phyloP scores from a whole-genome alignment of 2,113 vertebrate genomes.

The Zonotrichia leucophrys region DNA sequence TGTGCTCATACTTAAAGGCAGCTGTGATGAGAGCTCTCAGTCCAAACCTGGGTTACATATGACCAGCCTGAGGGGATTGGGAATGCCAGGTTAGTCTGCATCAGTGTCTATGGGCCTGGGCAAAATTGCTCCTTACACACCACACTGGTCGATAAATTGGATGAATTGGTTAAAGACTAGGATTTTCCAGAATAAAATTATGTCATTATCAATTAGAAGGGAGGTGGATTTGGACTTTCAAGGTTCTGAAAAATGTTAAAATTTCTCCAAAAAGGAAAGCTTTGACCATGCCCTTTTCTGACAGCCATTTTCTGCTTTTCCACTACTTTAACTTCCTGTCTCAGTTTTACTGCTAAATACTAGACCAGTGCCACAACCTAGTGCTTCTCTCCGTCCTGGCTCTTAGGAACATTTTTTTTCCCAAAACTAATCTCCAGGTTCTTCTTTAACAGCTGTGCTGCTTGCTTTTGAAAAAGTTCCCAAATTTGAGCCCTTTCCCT shows the following conservation, averaged over 20 bases:
- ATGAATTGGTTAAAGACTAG: neutral
- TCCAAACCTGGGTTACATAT: neutral
- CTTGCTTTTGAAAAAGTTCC: neutral
- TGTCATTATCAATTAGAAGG: neutral
- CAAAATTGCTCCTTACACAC: neutral
- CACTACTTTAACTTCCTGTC: neutral
- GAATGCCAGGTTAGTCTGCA: fast-evolving
- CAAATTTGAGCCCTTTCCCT: neutral
- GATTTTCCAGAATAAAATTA: neutral
- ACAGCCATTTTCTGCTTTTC: neutral
- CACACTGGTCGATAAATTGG: neutral
- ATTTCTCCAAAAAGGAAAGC: neutral
- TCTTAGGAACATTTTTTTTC: neutral
- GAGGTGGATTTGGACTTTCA: neutral
- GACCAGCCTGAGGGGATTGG: neutral
- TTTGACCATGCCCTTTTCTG: neutral
- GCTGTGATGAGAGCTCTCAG: neutral
- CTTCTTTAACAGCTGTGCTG: neutral
- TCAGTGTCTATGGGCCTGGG: neutral
- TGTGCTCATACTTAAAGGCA: neutral
- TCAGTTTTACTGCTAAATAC: neutral
- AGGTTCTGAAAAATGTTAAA: neutral
- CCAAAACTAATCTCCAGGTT: neutral
- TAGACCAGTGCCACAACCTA: neutral
- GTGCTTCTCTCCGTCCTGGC: neutral